These are phyloP conservation scores for Lomographa bimaculata DNA, from an alignment of 2,888 invertebrate genomes.

Conservation along the genomic window DNA sequence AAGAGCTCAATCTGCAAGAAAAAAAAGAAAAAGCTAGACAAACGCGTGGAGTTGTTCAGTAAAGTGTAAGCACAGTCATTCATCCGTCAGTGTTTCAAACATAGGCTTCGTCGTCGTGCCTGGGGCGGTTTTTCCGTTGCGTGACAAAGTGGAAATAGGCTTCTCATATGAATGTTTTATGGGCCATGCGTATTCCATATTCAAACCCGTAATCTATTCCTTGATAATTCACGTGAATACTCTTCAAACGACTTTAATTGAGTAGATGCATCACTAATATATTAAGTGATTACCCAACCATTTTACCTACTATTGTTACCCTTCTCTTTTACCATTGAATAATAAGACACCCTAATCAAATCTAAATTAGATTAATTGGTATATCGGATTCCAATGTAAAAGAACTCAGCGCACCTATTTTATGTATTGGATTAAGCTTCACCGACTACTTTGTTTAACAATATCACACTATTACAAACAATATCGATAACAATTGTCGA, in stretches of 20 bases:
- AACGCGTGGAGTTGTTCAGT: slow-evolving; percentile 15
- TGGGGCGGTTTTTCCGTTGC: slow-evolving; percentile 42
- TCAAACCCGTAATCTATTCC: too few species aligned
- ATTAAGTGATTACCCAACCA: too few species aligned
- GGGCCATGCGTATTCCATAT: slow-evolving; percentile 10
- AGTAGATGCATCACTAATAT: too few species aligned
- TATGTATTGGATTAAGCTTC: slow-evolving; percentile 15
- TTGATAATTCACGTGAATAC: too few species aligned
- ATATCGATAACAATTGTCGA: slow-evolving; percentile 66
- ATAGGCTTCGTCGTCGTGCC: slow-evolving; percentile 23
- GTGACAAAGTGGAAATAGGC: slow-evolving; percentile 37
- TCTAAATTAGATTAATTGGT: background rate
- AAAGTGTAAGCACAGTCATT: slow-evolving; percentile 29
- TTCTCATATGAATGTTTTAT: slow-evolving; percentile 24
- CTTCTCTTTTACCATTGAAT: too few species aligned
- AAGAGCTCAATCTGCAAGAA: slow-evolving; percentile 1
- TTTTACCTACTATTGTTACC: too few species aligned
- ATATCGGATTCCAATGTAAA: too few species aligned
- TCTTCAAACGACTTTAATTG: too few species aligned
- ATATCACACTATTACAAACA: slow-evolving; percentile 45
- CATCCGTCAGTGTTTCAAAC: slow-evolving; percentile 23
- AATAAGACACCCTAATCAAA: background rate
- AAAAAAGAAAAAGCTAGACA: too few species aligned
- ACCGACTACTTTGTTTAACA: slow-evolving; percentile 16
- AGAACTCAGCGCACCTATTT: slow-evolving; percentile 7